Conservation (phyloP, 2,888 invertebrate genomes). For the Metallyticus violacea region DNA sequence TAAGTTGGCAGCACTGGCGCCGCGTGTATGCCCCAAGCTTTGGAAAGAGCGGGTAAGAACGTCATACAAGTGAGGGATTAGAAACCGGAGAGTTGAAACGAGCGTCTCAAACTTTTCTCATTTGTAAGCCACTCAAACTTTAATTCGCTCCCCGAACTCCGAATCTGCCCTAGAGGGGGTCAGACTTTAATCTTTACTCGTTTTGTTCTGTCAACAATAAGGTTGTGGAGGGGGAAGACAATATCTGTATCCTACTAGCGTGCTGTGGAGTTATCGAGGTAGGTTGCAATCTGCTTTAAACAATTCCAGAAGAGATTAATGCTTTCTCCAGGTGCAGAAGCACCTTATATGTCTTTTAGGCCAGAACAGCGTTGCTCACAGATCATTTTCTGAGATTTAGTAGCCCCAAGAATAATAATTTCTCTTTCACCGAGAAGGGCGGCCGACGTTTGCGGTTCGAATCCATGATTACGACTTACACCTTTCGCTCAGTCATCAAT, state of each 20-base stretch:
- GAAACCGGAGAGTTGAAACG: neutral
- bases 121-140: neutral
- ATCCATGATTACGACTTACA: too few species aligned
- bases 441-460: too few species aligned
- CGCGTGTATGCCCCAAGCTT: too few species aligned
- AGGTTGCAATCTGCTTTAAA: too few species aligned
- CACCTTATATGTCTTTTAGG: too few species aligned
- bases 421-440: too few species aligned
- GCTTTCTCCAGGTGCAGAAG: too few species aligned
- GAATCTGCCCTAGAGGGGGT: neutral
- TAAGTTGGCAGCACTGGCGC: neutral
- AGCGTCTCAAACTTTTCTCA: neutral
- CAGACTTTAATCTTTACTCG: neutral
- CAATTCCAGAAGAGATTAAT: neutral
- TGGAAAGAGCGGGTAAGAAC: neutral
- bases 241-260: neutral
- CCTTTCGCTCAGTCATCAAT: too few species aligned
- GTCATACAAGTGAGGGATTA: neutral
- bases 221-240: neutral
- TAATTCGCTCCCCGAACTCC: neutral
- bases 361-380: too few species aligned
- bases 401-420: too few species aligned
- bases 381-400: too few species aligned
- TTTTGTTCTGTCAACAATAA: neutral
- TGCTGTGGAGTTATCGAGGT: too few species aligned